These are phyloP conservation scores for Lasioglossum baleicum DNA, from an alignment of 1,140 invertebrate genomes.

Conservation along the genomic window DNA sequence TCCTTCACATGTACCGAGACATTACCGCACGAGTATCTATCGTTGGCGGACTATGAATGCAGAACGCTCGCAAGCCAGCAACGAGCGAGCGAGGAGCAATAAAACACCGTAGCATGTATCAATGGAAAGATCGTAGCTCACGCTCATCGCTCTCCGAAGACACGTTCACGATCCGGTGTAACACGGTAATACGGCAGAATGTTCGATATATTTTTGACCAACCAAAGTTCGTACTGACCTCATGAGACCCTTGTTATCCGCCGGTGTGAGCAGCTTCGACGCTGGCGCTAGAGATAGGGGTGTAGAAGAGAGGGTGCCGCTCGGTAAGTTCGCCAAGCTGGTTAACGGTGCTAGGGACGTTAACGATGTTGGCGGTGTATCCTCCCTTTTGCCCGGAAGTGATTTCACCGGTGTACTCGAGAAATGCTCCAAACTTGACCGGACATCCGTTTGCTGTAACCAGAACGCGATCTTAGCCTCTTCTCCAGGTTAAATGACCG, in stretches of 20 bases:
- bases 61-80: no score
- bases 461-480: background rate
- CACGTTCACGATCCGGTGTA: no score
- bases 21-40: no score
- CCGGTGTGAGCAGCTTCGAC: conserved; percentile 76
- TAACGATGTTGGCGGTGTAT: conserved; percentile 77
- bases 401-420: conserved; percentile 77
- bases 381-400: conserved; percentile 77
- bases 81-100: no score
- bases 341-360: conserved; percentile 77
- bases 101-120: no score
- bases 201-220: background rate
- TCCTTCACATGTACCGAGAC: no score
- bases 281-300: conserved; percentile 75
- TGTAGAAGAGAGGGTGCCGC: conserved; percentile 75
- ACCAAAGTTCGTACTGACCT: conserved; percentile 68
- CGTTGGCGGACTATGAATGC: no score
- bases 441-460: conserved; percentile 78
- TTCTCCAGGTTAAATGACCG: no score
- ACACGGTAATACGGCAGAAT: no score
- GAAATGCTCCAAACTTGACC: conserved; percentile 78
- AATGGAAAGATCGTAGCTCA: no score
- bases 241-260: conserved; percentile 77
- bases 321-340: conserved; percentile 78
- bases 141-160: no score